Evolutionary conservation across 35 echinoderm and acorn worm genomes (phyloP), one percentile per base, ranked within the genome.

Genomic region (Ophioderma brevispina): DNA sequence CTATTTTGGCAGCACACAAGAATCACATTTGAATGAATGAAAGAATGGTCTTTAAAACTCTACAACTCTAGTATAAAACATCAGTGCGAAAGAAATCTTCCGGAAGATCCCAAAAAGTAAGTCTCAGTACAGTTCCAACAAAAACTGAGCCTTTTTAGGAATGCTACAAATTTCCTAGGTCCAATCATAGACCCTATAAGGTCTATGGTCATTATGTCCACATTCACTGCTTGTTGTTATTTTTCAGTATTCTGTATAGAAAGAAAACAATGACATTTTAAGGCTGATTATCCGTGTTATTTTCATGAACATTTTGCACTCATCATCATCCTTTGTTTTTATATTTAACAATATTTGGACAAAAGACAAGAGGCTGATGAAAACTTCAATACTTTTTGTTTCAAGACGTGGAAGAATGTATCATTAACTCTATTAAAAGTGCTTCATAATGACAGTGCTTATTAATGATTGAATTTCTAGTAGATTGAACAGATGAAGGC

Each of bases 191-290:
- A 46, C 17, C 41, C 17, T 46, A 8, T 46, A 4, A 46, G 41
- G 17, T 46, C 41, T 46, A 46, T 8, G 4, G 17, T 46, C 41
- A 46, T 85, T 64, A 46, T 49, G 40, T 52, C 49, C 83, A 85
- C 35, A 64, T 32, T 52, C 36, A 59, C n/a, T 46, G 41, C 41
- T 46, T 46, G 41, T 39, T 85, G 43, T 85, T 37, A 64, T 64
- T 85, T 85, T 85, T 64, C 63, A 85, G 52, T 85, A 59, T 59
- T 64, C n/a, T 52, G 46, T 64, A 64, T 33, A 64, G n/a, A n/a
- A 46, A 40, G 10, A 52, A 31, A 63, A 21, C 25, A 21, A 34
- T 82, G 80, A 52, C 35, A 64, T 37, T 64, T 13, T 41, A 38
- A 82, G 80, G 80, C 37, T 41, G n/a, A 82, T n/a, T 32, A 40